Evolutionary conservation across 2,888 invertebrate species (phyloP).

Genomic region (Agriopis leucophaearia): DNA sequence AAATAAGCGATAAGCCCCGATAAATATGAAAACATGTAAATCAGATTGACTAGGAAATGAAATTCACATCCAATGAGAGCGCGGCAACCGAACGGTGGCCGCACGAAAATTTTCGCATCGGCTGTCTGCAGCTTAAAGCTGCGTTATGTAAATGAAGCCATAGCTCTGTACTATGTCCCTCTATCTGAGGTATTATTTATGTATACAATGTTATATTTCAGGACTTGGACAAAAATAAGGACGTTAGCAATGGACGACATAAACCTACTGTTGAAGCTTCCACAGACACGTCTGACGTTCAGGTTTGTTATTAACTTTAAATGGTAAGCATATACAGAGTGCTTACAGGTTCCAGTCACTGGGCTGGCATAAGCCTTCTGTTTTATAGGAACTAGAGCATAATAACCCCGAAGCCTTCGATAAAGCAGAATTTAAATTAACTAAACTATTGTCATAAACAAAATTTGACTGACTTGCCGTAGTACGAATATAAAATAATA

Average conservation of each 20-base stretch:
- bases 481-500: not conserved
- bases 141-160: not conserved
- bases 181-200: not conserved
- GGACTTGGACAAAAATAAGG: conserved; percentile 70
- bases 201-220: conserved; percentile 47
- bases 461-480: not conserved
- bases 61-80: too few relatives aligned
- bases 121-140: too few relatives aligned
- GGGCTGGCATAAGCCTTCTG: not conserved
- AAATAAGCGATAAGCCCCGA: too few relatives aligned
- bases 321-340: too few relatives aligned
- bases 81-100: too few relatives aligned
- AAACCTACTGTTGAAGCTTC: conserved; percentile 58
- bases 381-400: not conserved
- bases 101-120: too few relatives aligned
- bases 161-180: not conserved
- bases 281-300: conserved; percentile 62
- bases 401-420: not conserved
- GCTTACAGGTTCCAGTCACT: not conserved
- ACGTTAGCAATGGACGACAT: conserved; percentile 54
- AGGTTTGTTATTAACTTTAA: too few relatives aligned
- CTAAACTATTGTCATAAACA: conserved; percentile 1
- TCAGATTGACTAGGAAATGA: too few relatives aligned
- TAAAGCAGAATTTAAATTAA: conserved; percentile 6
- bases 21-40: too few relatives aligned